phyloP scores from a whole-genome alignment of 2,888 invertebrate genomes.

The Odiellus spinosus region DNA sequence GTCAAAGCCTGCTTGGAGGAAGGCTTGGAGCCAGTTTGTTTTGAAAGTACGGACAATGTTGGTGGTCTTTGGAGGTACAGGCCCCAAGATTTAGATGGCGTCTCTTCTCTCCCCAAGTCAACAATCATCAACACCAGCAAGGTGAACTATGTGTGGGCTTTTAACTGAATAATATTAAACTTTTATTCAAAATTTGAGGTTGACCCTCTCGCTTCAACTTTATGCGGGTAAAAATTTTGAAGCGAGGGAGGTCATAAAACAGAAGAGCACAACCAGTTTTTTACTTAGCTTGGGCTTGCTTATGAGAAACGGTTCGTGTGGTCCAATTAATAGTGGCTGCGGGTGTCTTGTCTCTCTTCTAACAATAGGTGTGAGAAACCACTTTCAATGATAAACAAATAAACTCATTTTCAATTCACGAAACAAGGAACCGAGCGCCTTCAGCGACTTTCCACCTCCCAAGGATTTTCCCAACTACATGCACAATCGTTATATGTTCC shows the following conservation, averaged over 20 bases:
- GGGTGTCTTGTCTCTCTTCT: too few relatives aligned
- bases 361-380: too few relatives aligned
- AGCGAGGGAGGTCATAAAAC: too few relatives aligned
- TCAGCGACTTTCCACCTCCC: conserved; percentile 32
- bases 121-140: conserved; percentile 31
- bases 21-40: conserved; percentile 26
- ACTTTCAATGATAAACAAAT: conserved; percentile 20
- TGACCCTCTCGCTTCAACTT: too few relatives aligned
- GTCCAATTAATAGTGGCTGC: too few relatives aligned
- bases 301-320: too few relatives aligned
- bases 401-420: conserved; percentile 28
- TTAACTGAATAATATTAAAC: too few relatives aligned
- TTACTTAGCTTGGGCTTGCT: too few relatives aligned
- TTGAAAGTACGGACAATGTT: conserved; percentile 25
- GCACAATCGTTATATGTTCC: conserved; percentile 25
- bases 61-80: conserved; percentile 28
- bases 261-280: too few relatives aligned
- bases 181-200: too few relatives aligned
- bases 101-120: conserved; percentile 26
- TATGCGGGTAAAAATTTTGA: conserved; percentile 25
- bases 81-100: conserved; percentile 17
- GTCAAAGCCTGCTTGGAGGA: conserved; percentile 29
- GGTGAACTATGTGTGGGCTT: too few relatives aligned
- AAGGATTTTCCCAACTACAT: conserved; percentile 32
- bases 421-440: conserved; percentile 30